Evolutionary conservation across 2,888 invertebrate genomes (phyloP), one percentile per base, ranked within the genome.

Genomic region (Drosophila pseudotalamancana): DNA sequence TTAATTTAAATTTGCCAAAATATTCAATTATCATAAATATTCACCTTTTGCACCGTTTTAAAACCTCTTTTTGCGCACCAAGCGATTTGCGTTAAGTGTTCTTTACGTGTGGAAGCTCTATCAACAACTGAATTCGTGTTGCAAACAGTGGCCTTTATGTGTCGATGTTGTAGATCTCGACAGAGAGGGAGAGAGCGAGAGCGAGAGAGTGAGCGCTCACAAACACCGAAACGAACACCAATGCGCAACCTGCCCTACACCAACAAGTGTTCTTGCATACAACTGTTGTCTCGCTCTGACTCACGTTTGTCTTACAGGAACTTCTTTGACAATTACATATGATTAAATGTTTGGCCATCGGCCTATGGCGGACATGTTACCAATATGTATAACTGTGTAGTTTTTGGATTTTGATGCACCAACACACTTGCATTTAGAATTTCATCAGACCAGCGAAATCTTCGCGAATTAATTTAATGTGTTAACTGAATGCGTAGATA

Each of bases 381-480:
- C 46, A 59, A 40, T 42, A 39, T 45, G 31, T 57, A 56, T 57
- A 40, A 57, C 25, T 37, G 63, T 56, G 40, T 65, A 25, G 55
- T 45, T 66, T 50, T 45, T 21, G 62, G 5, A 0, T n/a, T 43
- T 51, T 34, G 49, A 54, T 70, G 64, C 55, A 80, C 81, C 23
- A 84, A 84, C 50, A 84, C 66, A 37, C 48, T 12, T 62, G 62
- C 48, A 66, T 3, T 34, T 42, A 0, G 39, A 69, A 84, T 81
- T 85, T 78, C 85, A 85, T 49, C 73, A 81, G 59, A 73, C 45
- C 51, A 29, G 16, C 18, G 64, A 66, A 64, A 66, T 45, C n/a
- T 55, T 69, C 45, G 40, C 40, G 35, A 64, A 50, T 46, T 37
- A 21, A 21, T 37, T 18, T 3, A 9, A n/a, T 0, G 31, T 16